Evolutionary conservation across 2,888 invertebrate species (phyloP).

Genomic region (Timema podura): DNA sequence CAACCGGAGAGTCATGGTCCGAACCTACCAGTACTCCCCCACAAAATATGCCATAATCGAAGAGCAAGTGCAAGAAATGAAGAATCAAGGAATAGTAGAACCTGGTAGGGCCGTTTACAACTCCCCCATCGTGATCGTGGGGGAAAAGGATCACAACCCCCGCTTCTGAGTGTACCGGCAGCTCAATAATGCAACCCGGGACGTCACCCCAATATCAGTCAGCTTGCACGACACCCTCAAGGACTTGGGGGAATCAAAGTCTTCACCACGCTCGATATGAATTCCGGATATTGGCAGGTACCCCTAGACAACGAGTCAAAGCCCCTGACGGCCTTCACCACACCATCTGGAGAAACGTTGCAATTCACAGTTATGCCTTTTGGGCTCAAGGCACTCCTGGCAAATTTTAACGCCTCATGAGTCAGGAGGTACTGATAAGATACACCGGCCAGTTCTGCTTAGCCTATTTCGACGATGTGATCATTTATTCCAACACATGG

Average conservation of each 20-base stretch:
- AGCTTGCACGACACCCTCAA: constrained; percentile 24
- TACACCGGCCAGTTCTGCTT: not conserved
- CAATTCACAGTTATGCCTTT: not conserved
- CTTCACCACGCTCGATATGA: constrained; percentile 27
- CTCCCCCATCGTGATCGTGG: constrained; percentile 18
- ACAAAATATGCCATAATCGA: not conserved
- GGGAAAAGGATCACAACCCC: constrained; percentile 30
- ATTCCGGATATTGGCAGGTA: constrained; percentile 29
- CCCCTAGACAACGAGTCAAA: constrained; percentile 6
- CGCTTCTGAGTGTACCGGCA: constrained; percentile 27
- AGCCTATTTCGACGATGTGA: not conserved
- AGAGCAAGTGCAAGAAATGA: not conserved
- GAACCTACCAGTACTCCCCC: not conserved
- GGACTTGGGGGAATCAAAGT: constrained; percentile 17
- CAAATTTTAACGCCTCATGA: not conserved
- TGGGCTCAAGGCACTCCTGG: not conserved
- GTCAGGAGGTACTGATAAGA: not conserved
- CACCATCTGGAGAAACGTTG: constrained; percentile 14
- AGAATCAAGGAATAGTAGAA: not conserved
- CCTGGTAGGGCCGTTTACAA: constrained; percentile 10
- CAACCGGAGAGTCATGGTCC: not conserved
- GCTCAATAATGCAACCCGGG: constrained; percentile 19
- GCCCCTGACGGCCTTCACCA: constrained; percentile 27
- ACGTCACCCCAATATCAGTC: constrained; percentile 21
- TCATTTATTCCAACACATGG: not conserved